Conservation (phyloP, 2,888 invertebrate species). For the Apodemia hepburni region DNA sequence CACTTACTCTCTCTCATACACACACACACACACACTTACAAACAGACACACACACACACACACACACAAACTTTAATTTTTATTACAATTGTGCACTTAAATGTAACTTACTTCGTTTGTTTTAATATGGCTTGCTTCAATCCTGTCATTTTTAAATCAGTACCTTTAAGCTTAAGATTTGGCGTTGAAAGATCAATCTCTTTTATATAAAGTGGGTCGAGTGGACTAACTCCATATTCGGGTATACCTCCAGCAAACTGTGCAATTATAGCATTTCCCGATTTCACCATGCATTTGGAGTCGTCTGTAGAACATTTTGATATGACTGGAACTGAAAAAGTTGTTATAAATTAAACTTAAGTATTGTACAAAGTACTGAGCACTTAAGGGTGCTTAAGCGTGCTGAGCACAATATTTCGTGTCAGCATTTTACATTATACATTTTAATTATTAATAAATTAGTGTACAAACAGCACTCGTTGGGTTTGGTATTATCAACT, state of each 20-base stretch:
- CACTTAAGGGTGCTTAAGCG: too few species aligned
- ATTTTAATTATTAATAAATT: too few species aligned
- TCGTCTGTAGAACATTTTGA: conserved; percentile 17
- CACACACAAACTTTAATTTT: too few species aligned
- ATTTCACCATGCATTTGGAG: not conserved
- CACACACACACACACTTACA: too few species aligned
- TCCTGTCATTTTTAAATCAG: not conserved
- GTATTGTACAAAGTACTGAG: too few species aligned
- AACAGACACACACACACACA: too few species aligned
- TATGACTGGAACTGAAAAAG: conserved; percentile 11
- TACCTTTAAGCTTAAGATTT: conserved; percentile 3
- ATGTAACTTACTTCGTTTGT: conserved; percentile 10
- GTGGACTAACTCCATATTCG: not conserved
- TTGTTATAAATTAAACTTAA: too few species aligned
- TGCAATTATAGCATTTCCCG: conserved; percentile 1
- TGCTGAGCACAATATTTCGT: too few species aligned
- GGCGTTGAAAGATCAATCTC: conserved; percentile 9
- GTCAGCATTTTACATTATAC: too few species aligned
- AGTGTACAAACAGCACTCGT: too few species aligned
- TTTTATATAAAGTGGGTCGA: conserved; percentile 12
- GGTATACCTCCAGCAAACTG: not conserved
- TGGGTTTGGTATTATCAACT: too few species aligned
- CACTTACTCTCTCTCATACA: too few species aligned
- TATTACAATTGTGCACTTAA: not conserved
- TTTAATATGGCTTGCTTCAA: not conserved